Base-by-base conservation (phyloP, 2,113 vertebrate genomes). In the Numida meleagris region DNA sequence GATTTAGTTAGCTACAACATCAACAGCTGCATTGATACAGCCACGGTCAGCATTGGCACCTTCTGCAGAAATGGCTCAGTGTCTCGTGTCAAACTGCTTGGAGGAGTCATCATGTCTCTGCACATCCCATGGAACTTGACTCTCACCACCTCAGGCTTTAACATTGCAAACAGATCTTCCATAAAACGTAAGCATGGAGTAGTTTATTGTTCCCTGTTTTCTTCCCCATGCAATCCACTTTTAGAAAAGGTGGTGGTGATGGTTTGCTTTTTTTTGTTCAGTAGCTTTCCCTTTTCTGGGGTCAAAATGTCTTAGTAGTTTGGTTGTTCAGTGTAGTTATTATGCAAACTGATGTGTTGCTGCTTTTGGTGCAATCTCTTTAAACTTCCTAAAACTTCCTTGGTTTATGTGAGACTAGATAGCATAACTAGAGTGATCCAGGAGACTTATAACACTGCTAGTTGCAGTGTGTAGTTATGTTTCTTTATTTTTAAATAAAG, bases 1-100 rank as follows among this genome's bases (percentile, higher is more conserved):
- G 98, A 99, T 11, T 95, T 92, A 1, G 83, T 98, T 80, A 98
- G 97, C 2, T 99, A 99, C 96, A 93, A 84, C 15, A 84, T 99
- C 45, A 58, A 96, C 5, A 97, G 96, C 51, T 98, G 75, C 25
- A 51, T 97, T 1, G 97, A 97, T 6, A 9, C 14, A 1, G 96
- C 98, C 4, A 63, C 16, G 0, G 96, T 97, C 53, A 95, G 10
- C 67, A 97, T 99, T 1, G 99, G 99, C 31, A 98, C 97, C 42
- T 99, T 99, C 95, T 99, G 99, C 94, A 97, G 96, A 92, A 98
- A 97, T 0, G 99, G 99, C 86, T 94, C 98, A 0, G 97, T 99
- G 78, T 98, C 97, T 43, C 97, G 96, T 0, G 71, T 99, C 89
- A 97, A 98, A 95, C 90, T 97, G 82, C 98, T 98, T 45, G 98